Base-by-base conservation (phyloP, 2,888 invertebrate genomes). In the Ceramica pisi region DNA sequence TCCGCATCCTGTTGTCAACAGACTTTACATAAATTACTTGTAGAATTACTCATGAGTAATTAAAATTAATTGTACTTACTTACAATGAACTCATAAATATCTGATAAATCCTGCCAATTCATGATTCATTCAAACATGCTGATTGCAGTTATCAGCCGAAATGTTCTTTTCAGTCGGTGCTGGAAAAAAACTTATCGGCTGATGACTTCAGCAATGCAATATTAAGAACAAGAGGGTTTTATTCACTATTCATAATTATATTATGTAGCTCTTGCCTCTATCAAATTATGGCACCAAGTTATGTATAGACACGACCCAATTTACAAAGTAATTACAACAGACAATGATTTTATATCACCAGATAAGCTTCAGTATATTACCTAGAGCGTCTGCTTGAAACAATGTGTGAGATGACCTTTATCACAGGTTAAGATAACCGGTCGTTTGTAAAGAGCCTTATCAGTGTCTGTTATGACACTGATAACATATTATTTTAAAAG, bases 381-480 rank as follows among this genome's bases (percentile, higher is more conserved):
- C 14, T 3, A 62, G 44, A 62, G 44, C 26, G 57, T 75, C 41
- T 14, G 50, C 14, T 46, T 44, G 46, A 57, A 46, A 65, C 55
- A 79, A 75, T 75, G 65, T 57, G 5, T 46, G 3, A 23, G 50
- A 46, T 74, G 60, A 78, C 64, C 64, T 65, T 73, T 69, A 65
- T 35, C 16, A 57, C 21, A 57, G 21, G 50, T 61, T 50, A 9
- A 63, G 61, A 68, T 65, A 64, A 62, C 46, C 38, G 56, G 61
- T 62, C 21, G 61, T 73, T 78, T 74, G 64, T 61, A 46, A n/a
- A 46, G 35, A 26, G 16, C 10, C 35, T 50, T 79, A 74, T 78
- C 72, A 41, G 38, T 31, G 10, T 46, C 7, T 69, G 38, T 50
- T 50, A 38, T 56, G 19, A 56, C 75, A 50, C 14, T 26, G 6